Evolutionary conservation across 2,113 vertebrate genomes (phyloP), one percentile per base, ranked within the genome.

Genomic region (Hyaena hyaena): DNA sequence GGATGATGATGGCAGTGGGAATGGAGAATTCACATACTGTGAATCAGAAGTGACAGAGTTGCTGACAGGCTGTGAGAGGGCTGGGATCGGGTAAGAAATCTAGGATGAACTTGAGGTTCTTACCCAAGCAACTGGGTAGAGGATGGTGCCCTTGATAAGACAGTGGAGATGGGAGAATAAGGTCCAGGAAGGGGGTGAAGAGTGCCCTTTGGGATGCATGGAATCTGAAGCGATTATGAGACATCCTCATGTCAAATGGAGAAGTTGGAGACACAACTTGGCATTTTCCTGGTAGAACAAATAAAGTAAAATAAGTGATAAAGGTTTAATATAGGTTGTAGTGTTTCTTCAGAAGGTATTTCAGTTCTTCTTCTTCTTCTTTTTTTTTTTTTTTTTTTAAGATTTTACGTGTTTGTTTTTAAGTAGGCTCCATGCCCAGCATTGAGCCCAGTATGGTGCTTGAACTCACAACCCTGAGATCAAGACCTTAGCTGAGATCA

Each of bases 231-330:
- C 80, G 85, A 85, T 88, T 79, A 12, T 88, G 61, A 95, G 39
- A 88, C 65, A 50, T 88, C 50, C 24, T 88, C 14, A 14, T 33
- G 19, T 84, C 66, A 91, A 61, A 53, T 69, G 16, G 61, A 94
- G 80, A 76, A 35, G 19, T 17, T 65, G 73, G 66, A 96, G 80
- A 77, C 24, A 9, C 45, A 71, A 2, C 50, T 94, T 83, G 79
- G 15, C 82, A 48, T 92, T 92, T 92, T 93, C 81, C 35, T 81
- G 9, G 79, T 95, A 94, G 73, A 95, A 92, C 31, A 90, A 12
- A 39, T 63, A 58, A 68, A 28, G 48, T 82, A 65, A 97, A 96
- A 81, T 71, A 82, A 81, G 86, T 73, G 76, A 86, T 50, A 81
- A 48, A 95, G 39, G n/a, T 81, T 89, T 74, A 31, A 61, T 14